Evolutionary conservation across 2,797 vertebrate genomes (phyloP).

Genomic region (Spinibarbus caldwelli): DNA sequence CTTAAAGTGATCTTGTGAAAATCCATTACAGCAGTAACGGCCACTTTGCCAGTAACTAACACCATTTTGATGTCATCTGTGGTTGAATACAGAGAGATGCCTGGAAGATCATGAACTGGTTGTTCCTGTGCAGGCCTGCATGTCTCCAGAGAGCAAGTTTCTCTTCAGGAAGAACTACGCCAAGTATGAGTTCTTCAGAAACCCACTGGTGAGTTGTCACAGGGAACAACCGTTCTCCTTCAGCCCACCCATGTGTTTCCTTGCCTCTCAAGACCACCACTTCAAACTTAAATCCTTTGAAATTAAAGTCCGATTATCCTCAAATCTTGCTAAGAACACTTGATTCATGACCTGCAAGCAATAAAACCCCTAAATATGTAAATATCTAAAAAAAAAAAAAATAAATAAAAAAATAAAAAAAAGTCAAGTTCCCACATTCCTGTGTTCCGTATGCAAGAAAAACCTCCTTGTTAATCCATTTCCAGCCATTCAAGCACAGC

Average conservation of each 20-base stretch:
- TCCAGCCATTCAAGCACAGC: background rate
- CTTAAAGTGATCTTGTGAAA: background rate
- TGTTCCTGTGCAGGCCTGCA: conserved; percentile 89
- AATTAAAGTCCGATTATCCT: conserved; percentile 35
- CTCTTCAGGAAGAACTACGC: conserved; percentile 99
- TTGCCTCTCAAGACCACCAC: too few species aligned
- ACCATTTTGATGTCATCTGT: conserved; percentile 29
- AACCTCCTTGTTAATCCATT: conserved; percentile 4
- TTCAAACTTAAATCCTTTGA: conserved; percentile 18
- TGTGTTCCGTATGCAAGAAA: background rate
- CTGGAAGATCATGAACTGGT: conserved; percentile 96
- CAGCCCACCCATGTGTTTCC: conserved; percentile 22
- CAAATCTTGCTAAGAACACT: background rate
- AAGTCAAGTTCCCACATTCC: conserved; percentile 13
- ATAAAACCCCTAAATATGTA: conserved; percentile 32
- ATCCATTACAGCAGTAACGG: background rate
- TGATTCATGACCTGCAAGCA: conserved; percentile 19
- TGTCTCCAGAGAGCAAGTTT: conserved; percentile 93
- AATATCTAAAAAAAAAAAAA: background rate
- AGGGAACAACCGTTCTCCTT: background rate
- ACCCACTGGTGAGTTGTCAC: conserved; percentile 81
- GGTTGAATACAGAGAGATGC: conserved; percentile 84
- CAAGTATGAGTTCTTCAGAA: conserved; percentile 99
- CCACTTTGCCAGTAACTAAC: background rate
- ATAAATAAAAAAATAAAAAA: too few species aligned